A percentile compares a stretch with the other conserved stretches of the same genome.
phyloP scores from a whole-genome alignment of 2,888 invertebrate species.

The Apantesis nais region DNA sequence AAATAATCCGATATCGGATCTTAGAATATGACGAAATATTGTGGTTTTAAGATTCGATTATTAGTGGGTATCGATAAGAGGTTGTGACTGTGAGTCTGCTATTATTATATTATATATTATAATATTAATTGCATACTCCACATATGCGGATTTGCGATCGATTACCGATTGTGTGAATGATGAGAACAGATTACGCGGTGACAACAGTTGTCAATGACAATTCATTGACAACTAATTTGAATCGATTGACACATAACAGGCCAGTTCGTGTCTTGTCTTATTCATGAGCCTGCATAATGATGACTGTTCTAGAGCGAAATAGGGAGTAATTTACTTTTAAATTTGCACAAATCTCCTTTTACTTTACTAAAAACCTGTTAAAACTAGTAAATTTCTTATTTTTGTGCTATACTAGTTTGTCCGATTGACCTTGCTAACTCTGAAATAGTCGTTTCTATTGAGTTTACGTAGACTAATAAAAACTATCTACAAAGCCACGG shows the following conservation, averaged over 20 bases:
- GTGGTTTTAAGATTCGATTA: conserved; percentile 64
- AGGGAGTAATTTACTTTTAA: conserved; percentile 33
- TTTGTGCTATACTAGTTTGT: conserved; percentile 47
- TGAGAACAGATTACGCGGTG: conserved; percentile 37
- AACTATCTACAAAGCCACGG: conserved; percentile 47
- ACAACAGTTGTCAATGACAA: conserved; percentile 43
- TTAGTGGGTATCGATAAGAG: conserved; percentile 65
- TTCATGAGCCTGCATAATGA: conserved; percentile 53
- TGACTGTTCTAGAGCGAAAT: conserved; percentile 44
- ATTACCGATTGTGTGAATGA: conserved; percentile 46
- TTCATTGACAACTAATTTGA: no score
- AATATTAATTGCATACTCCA: conserved; percentile 40
- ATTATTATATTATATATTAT: no score
- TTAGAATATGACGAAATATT: conserved; percentile 65
- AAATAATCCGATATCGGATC: conserved; percentile 68
- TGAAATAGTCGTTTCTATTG: conserved; percentile 28
- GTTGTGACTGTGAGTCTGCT: conserved; percentile 50
- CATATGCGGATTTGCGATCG: conserved; percentile 49
- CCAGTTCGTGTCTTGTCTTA: conserved; percentile 54
- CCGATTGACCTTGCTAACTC: conserved; percentile 46
- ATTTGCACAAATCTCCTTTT: conserved; percentile 33
- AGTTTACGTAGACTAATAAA: conserved; percentile 36
- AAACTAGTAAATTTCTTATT: conserved; percentile 30
- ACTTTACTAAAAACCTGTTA: conserved; percentile 20
- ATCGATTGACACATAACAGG: conserved; percentile 49